Conservation (phyloP, 2,113 vertebrate genomes). For the Empidonax alnorum region DNA sequence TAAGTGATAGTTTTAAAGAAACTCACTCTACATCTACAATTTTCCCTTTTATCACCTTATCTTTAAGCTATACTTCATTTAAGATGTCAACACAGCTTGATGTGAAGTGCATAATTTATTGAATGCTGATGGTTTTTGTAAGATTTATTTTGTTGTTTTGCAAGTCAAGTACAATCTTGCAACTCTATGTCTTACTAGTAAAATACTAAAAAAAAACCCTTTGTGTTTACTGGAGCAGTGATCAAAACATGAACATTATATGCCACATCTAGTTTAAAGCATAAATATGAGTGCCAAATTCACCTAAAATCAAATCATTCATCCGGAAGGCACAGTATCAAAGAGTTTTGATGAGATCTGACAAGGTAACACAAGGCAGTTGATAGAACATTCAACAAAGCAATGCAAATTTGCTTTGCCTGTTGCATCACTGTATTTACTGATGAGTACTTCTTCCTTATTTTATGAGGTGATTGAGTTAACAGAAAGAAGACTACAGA, state of each 20-base stretch:
- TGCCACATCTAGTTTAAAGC: conserved; percentile 34
- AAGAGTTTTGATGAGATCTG: conserved; percentile 26
- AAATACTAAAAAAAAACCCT: neutral
- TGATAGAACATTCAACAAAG: neutral
- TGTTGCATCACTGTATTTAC: neutral
- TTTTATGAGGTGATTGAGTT: neutral
- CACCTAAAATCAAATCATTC: conserved; percentile 50
- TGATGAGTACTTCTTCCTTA: neutral
- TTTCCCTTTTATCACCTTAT: conserved; percentile 44
- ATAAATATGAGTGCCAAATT: conserved; percentile 33
- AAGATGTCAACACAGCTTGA: neutral
- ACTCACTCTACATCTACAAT: conserved; percentile 26
- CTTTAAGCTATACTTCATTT: conserved; percentile 47
- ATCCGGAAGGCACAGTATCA: conserved; percentile 8
- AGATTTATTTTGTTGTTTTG: conserved; percentile 61
- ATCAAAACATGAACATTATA: conserved; percentile 47
- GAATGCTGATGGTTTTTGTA: conserved; percentile 5
- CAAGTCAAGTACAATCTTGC: conserved; percentile 30
- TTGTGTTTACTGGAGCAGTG: conserved; percentile 28
- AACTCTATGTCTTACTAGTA: neutral
- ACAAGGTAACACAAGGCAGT: neutral
- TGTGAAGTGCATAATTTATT: conserved; percentile 25
- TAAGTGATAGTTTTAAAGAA: conserved; percentile 45
- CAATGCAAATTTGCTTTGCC: neutral
- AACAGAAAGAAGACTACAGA: neutral